These are phyloP conservation scores for Ypsolopha sequella DNA, from an alignment of 2,888 invertebrate genomes.

Conservation along the genomic window DNA sequence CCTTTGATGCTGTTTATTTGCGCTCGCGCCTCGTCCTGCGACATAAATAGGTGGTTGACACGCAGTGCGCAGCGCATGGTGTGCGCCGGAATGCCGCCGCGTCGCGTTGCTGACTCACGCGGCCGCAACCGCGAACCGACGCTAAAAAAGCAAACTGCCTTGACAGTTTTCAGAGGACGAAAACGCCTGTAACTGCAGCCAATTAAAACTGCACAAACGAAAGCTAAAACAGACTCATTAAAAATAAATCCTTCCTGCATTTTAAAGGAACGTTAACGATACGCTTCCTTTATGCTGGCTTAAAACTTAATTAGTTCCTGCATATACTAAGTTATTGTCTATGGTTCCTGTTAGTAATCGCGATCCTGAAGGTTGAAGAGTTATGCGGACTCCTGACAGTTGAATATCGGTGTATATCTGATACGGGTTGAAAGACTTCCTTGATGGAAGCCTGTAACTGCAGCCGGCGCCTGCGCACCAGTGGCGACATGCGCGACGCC, in stretches of 20 bases:
- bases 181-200: not conserved
- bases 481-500: conserved; percentile 46
- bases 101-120: conserved; percentile 38
- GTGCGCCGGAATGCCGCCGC: conserved; percentile 47
- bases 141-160: conserved; percentile 32
- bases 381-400: not conserved
- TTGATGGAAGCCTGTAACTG: not conserved
- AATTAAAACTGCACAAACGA: not conserved
- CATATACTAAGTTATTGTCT: too few relatives aligned
- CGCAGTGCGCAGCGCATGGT: conserved; percentile 55
- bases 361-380: not conserved
- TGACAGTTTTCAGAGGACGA: not conserved
- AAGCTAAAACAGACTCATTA: not conserved
- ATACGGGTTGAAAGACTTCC: not conserved
- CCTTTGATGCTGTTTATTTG: conserved; percentile 68
- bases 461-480: conserved; percentile 42
- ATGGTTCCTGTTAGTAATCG: not conserved
- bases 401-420: not conserved
- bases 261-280: not conserved
- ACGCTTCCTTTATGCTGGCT: not conserved
- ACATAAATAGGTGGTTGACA: conserved; percentile 69
- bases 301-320: not conserved
- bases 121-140: conserved; percentile 28
- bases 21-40: conserved; percentile 49
- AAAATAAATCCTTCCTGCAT: not conserved